These are phyloP conservation scores for Cheilosia soror DNA, from an alignment of 2,888 invertebrate genomes.

Conservation along the genomic window DNA sequence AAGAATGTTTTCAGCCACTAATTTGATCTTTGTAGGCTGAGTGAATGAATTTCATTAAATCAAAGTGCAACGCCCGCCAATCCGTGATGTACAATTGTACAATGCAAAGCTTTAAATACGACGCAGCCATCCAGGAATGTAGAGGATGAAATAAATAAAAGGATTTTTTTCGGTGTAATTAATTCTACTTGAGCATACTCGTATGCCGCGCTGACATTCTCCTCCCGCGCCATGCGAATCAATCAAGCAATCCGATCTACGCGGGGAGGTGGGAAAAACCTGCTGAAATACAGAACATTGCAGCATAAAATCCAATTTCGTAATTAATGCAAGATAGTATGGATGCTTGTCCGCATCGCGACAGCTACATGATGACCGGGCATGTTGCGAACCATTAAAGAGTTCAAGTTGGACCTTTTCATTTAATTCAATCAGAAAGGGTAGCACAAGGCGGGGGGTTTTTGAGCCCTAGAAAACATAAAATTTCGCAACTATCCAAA, in stretches of 20 bases:
- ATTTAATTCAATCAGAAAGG: too few relatives aligned
- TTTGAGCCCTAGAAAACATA: too few relatives aligned
- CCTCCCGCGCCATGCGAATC: conserved; percentile 2
- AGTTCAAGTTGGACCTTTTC: too few relatives aligned
- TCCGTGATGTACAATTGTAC: background rate
- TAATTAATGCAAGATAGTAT: conserved; percentile 34
- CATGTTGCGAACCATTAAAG: background rate
- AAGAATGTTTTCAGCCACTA: background rate
- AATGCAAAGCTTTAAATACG: conserved; percentile 22
- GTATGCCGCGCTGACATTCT: background rate
- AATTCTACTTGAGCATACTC: conserved; percentile 40
- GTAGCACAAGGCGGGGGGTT: too few relatives aligned
- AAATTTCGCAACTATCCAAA: too few relatives aligned
- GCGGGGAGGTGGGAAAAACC: conserved; percentile 3
- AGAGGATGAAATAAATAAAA: conserved; percentile 12
- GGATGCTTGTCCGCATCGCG: background rate
- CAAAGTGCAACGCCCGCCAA: conserved; percentile 38
- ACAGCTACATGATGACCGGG: background rate
- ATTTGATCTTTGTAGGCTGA: conserved; percentile 37
- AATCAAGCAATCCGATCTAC: conserved; percentile 37
- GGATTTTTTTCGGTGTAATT: conserved; percentile 62
- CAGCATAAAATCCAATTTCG: conserved; percentile 44
- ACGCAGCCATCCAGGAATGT: background rate
- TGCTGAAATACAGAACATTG: conserved; percentile 4
- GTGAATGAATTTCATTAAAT: conserved; percentile 61